Percentiles rank a stretch among this genome's conserved stretches.
phyloP scores from a whole-genome alignment of 2,113 vertebrate genomes.

The Tachysurus vachellii region DNA sequence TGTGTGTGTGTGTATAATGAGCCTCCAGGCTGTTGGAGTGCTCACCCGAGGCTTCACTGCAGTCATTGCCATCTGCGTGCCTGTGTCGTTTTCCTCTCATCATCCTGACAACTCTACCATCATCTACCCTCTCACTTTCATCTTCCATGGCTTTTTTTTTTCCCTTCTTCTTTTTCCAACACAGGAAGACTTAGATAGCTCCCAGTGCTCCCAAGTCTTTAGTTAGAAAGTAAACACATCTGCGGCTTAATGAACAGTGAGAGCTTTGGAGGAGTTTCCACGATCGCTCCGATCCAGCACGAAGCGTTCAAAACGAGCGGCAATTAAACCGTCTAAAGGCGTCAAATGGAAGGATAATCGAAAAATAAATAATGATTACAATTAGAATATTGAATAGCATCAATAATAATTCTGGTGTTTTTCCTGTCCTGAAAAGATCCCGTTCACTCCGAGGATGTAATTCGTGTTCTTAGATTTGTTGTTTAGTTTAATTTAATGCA shows the following conservation, averaged over 20 bases:
- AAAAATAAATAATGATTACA: neutral
- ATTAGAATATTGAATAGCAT: neutral
- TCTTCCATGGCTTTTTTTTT: neutral
- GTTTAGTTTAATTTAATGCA: neutral
- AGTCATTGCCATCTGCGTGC: constrained; percentile 10
- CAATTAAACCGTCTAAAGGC: neutral
- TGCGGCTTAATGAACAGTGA: constrained; percentile 6
- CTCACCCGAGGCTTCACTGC: constrained; percentile 22
- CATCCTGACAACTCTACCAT: constrained; percentile 22
- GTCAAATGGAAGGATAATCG: neutral
- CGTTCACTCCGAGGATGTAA: neutral
- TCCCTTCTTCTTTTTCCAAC: neutral
- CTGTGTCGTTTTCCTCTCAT: constrained; percentile 15
- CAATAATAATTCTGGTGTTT: neutral
- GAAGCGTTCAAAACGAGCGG: neutral
- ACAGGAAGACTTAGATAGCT: neutral
- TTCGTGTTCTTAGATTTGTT: neutral
- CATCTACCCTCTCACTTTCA: neutral
- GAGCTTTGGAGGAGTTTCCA: constrained; percentile 4
- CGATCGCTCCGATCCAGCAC: neutral
- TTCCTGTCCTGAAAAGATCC: neutral
- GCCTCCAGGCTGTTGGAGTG: constrained; percentile 26
- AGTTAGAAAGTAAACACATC: constrained; percentile 22
- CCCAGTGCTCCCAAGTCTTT: constrained; percentile 15
- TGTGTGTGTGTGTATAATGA: constrained; percentile 22